Percentiles rank a stretch among this genome's conserved stretches.
Evolutionary conservation across 2,113 vertebrate genomes (phyloP).

Genomic region (Sapayoa aenigma): DNA sequence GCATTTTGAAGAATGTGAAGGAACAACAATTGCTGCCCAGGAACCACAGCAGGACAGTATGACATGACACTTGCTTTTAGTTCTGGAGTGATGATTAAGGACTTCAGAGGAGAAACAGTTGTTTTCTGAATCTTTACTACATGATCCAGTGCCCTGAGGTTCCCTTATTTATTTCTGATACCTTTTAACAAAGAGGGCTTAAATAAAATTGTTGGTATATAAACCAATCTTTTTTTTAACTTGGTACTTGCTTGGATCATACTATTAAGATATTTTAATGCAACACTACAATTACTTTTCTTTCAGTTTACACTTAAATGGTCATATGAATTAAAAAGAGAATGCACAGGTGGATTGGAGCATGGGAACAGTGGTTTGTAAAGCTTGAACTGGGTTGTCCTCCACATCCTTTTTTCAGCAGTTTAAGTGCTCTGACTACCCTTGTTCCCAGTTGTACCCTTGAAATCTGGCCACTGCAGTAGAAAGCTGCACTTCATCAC

Average conservation of each 20-base stretch:
- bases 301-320: neutral
- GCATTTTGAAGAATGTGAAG: conserved; percentile 16
- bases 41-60: neutral
- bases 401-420: neutral
- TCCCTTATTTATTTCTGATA: neutral
- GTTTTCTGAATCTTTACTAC: neutral
- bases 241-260: neutral
- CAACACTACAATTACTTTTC: neutral
- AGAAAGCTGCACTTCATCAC: neutral
- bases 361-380: neutral
- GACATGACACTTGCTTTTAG: neutral
- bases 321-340: neutral
- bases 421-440: neutral
- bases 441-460: neutral
- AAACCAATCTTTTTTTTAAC: neutral
- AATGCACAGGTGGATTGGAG: neutral
- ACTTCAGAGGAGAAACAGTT: neutral
- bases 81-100: neutral
- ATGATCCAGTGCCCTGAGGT: neutral
- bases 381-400: neutral
- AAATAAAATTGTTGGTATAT: neutral
- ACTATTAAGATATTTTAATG: neutral
- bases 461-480: neutral
- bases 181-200: neutral
- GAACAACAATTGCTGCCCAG: neutral